Evolutionary conservation across 1,140 invertebrate genomes (phyloP), one percentile per base, ranked within the genome.

Genomic region (Gyrodactylus bullatarudis): DNA sequence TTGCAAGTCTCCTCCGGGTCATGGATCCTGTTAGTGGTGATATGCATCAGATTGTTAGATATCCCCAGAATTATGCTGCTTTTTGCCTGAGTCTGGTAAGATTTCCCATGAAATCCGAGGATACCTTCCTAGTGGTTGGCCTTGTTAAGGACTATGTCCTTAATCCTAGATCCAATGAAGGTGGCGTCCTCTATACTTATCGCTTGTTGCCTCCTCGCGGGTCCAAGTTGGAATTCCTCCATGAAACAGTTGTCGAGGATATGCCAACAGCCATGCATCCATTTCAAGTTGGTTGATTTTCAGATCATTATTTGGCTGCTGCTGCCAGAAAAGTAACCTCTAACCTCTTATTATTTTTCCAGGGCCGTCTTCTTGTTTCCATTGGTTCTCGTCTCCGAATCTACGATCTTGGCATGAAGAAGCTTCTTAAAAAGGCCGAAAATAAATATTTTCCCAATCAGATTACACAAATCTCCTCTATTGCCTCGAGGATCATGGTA

Each of bases 321-420:
- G n/a, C n/a, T n/a, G n/a, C n/a, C n/a, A n/a, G n/a, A n/a, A n/a
- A n/a, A n/a, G n/a, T n/a, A n/a, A n/a, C n/a, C n/a, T n/a, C n/a
- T n/a, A n/a, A n/a, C n/a, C n/a, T n/a, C n/a, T n/a, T n/a, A n/a
- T n/a, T n/a, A n/a, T n/a, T n/a, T n/a, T 83, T 96, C 80, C 91
- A 95, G 78, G 94, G 93, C 0, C 84, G 87, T 75, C 84, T 94
- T 0, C 79, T 98, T 0, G 87, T 93, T 0, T 92, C 92, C 0
- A 88, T 97, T 20, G 94, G 94, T 0, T 86, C 86, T 74, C 87
- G 89, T 81, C 80, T 98, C 1, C 82, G 94, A 74, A 84, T 99
- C 1, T 99, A 98, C 79, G 94, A 98, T 77, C 85, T 96, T 77
- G 95, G 94, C 68, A 93, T 92, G 77, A 92, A 94, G 79, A 97